A percentile compares a stretch with the other conserved stretches of the same genome.
Conservation (phyloP, 1,140 invertebrate species). For the Formica exsecta region DNA sequence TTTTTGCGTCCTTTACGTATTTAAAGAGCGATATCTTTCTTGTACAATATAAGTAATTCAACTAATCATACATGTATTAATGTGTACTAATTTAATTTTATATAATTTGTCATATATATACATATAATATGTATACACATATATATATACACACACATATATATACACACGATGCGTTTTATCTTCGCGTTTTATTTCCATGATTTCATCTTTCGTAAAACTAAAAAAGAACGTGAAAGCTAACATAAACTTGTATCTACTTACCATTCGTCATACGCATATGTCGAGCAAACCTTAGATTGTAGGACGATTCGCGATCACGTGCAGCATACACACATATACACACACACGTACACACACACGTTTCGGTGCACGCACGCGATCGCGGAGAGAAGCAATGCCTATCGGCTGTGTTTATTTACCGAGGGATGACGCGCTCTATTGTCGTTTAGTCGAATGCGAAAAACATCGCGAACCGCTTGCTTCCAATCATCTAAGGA, state of each 20-base stretch:
- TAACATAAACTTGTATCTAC: conserved; percentile 68
- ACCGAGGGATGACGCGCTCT: conserved; percentile 56
- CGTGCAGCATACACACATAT: not conserved
- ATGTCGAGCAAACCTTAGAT: conserved; percentile 65
- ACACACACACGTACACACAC: too few species aligned
- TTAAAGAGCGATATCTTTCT: conserved; percentile 4
- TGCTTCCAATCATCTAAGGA: conserved; percentile 6
- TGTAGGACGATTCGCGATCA: conserved; percentile 65
- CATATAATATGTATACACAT: not conserved
- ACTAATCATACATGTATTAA: not conserved
- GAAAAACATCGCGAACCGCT: conserved; percentile 13
- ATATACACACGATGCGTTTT: conserved; percentile 66
- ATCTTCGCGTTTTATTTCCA: conserved; percentile 65
- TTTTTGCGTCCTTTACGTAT: not conserved
- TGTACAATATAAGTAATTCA: not conserved
- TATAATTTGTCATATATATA: not conserved
- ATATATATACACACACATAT: too few species aligned
- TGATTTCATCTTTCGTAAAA: not conserved
- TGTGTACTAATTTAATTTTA: not conserved
- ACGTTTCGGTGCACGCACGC: not conserved
- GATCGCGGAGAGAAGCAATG: conserved; percentile 66
- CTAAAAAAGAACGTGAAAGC: conserved; percentile 40
- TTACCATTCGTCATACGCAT: conserved; percentile 63
- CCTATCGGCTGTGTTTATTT: conserved; percentile 71
- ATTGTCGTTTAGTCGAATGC: conserved; percentile 46